phyloP scores from a whole-genome alignment of 2,888 invertebrate genomes.

The Limnephilus lunatus region DNA sequence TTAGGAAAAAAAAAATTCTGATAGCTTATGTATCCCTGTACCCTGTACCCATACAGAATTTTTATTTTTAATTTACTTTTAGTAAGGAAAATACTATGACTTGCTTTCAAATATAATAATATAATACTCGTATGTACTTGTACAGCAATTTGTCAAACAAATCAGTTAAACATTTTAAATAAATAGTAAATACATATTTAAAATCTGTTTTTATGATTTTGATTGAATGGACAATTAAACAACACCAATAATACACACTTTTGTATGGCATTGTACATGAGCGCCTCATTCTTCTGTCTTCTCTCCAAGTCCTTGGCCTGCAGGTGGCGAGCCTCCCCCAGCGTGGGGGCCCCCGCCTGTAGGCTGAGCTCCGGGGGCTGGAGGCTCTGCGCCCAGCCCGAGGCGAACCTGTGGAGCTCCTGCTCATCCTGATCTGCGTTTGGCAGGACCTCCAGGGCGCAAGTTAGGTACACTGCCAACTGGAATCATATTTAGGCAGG shows the following conservation, averaged over 20 bases:
- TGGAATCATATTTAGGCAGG: conserved; percentile 64
- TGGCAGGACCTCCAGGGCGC: conserved; percentile 25
- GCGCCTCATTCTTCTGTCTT: conserved; percentile 44
- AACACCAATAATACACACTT: conserved; percentile 37
- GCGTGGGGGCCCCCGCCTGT: conserved; percentile 39
- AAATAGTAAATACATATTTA: too few relatives aligned
- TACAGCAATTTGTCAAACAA: too few relatives aligned
- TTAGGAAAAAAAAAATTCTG: too few relatives aligned
- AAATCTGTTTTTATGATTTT: not conserved
- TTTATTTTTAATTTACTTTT: too few relatives aligned
- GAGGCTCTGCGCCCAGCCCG: conserved; percentile 68
- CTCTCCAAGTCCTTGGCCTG: conserved; percentile 69
- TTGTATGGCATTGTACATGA: conserved; percentile 46
- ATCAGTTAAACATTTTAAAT: too few relatives aligned
- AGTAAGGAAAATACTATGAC: too few relatives aligned
- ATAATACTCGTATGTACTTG: too few relatives aligned
- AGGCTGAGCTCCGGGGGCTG: conserved; percentile 61
- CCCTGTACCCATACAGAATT: too few relatives aligned
- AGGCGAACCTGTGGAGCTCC: conserved; percentile 66
- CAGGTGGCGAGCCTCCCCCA: conserved; percentile 70
- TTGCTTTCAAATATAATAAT: too few relatives aligned
- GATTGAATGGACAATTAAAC: not conserved
- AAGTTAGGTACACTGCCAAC: conserved; percentile 73
- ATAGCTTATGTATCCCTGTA: too few relatives aligned
- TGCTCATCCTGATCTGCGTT: conserved; percentile 32